phyloP scores from a whole-genome alignment of 2,888 invertebrate species.

The Apotomis betuletana region DNA sequence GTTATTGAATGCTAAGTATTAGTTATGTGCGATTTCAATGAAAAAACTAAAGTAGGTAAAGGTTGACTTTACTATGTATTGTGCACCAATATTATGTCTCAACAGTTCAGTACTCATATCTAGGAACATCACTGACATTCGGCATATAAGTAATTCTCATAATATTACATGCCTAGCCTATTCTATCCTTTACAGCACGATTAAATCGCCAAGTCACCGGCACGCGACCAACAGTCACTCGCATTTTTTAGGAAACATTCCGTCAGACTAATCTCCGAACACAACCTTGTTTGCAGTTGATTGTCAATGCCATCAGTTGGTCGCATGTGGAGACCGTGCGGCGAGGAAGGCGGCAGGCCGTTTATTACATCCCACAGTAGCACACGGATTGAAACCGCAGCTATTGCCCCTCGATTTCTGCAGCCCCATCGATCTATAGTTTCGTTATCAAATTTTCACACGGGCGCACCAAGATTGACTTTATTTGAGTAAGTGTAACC shows the following conservation, averaged over 20 bases:
- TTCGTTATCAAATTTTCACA: slow-evolving; percentile 84
- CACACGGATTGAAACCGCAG: slow-evolving; percentile 79
- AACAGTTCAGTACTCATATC: too few species aligned
- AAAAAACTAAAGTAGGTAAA: too few species aligned
- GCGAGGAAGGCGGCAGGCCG: slow-evolving; percentile 60
- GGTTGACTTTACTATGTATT: too few species aligned
- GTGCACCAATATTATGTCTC: too few species aligned
- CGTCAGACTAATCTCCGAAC: slow-evolving; percentile 14
- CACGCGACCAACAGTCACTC: background rate
- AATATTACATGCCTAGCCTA: too few species aligned
- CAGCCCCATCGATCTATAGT: slow-evolving; percentile 80
- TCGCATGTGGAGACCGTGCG: slow-evolving; percentile 41
- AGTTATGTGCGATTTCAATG: too few species aligned
- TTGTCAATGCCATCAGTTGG: slow-evolving; percentile 35
- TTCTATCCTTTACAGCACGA: background rate
- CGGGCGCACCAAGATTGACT: slow-evolving; percentile 80
- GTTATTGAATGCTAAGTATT: too few species aligned
- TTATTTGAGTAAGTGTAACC: slow-evolving; percentile 82
- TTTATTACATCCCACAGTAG: slow-evolving; percentile 81
- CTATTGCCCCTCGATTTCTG: slow-evolving; percentile 73
- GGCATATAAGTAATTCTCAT: background rate
- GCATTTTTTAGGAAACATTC: slow-evolving; percentile 16
- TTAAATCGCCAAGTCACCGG: background rate
- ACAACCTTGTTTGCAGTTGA: slow-evolving; percentile 38
- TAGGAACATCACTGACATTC: too few species aligned